A percentile compares a stretch with the other conserved stretches of the same genome.
Conservation (phyloP, 2,797 vertebrate genomes). For the Acrocephalus scirpaceus region DNA sequence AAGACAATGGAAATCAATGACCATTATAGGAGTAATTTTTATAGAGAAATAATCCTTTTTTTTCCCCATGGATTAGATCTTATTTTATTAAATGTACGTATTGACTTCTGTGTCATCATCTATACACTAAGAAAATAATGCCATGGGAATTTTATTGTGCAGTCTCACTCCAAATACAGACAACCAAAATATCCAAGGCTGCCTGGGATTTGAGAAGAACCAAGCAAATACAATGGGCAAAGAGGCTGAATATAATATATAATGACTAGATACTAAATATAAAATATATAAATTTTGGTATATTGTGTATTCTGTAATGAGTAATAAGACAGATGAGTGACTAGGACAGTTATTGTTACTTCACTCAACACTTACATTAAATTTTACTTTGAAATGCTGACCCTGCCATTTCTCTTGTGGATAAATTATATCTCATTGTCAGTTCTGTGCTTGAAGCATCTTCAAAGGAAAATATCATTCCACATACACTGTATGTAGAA, state of each 20-base stretch:
- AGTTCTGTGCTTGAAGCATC: background rate
- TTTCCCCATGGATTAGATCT: background rate
- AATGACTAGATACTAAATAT: background rate
- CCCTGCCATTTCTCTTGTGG: background rate
- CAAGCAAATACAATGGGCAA: background rate
- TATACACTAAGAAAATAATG: background rate
- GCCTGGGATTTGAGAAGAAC: background rate
- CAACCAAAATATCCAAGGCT: background rate
- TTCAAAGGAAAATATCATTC: conserved; percentile 3
- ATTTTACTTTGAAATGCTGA: conserved; percentile 21
- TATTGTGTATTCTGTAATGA: background rate
- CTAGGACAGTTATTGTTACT: background rate
- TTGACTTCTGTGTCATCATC: background rate
- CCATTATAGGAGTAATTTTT: background rate
- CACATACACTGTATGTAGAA: background rate
- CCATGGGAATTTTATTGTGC: background rate
- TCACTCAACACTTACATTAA: background rate
- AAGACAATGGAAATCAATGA: background rate
- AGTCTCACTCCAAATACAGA: background rate
- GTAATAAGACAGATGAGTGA: background rate
- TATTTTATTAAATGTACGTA: background rate
- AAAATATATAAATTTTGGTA: background rate
- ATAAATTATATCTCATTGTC: background rate
- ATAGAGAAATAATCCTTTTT: background rate
- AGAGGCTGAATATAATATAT: background rate